A percentile compares a stretch with the other conserved stretches of the same genome.
These are phyloP conservation scores for Caenorhabditis remanei DNA, from an alignment of 1,140 invertebrate genomes.

Conservation along the genomic window DNA sequence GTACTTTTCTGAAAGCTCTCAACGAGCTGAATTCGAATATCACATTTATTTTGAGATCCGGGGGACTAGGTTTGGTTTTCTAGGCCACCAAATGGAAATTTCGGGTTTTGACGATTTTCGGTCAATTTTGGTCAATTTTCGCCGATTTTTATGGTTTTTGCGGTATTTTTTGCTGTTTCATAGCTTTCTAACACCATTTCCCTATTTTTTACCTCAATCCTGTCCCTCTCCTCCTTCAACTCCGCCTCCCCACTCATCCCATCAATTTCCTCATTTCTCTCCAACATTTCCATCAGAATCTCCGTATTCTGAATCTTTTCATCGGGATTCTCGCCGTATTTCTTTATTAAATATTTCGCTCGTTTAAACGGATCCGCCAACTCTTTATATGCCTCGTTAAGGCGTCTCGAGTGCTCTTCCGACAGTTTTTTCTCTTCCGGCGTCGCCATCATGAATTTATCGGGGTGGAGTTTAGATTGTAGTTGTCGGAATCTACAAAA, in stretches of 20 bases:
- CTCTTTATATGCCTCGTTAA: constrained; percentile 31
- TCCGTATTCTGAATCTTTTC: background rate
- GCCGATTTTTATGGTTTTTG: background rate
- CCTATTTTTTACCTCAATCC: constrained; percentile 1
- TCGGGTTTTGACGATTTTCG: no score
- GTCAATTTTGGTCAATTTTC: background rate
- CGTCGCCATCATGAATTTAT: constrained; percentile 15
- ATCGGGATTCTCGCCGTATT: background rate
- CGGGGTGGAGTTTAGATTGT: constrained; percentile 17
- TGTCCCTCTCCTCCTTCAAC: background rate
- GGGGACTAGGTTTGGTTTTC: no score
- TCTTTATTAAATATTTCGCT: constrained; percentile 30
- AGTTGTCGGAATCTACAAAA: constrained; percentile 16
- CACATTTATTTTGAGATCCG: no score
- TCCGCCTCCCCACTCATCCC: background rate
- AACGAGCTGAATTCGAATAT: no score
- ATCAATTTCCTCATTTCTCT: constrained; percentile 43
- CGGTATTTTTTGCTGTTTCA: background rate
- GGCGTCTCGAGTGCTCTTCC: constrained; percentile 27
- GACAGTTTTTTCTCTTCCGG: constrained; percentile 13
- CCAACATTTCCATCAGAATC: constrained; percentile 35
- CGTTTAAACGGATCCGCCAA: constrained; percentile 38
- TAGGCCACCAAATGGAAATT: no score
- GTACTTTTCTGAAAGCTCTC: no score
- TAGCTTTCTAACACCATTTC: background rate